Conservation (phyloP, 2,113 vertebrate species). For the Tenebrosternarchus preto region DNA sequence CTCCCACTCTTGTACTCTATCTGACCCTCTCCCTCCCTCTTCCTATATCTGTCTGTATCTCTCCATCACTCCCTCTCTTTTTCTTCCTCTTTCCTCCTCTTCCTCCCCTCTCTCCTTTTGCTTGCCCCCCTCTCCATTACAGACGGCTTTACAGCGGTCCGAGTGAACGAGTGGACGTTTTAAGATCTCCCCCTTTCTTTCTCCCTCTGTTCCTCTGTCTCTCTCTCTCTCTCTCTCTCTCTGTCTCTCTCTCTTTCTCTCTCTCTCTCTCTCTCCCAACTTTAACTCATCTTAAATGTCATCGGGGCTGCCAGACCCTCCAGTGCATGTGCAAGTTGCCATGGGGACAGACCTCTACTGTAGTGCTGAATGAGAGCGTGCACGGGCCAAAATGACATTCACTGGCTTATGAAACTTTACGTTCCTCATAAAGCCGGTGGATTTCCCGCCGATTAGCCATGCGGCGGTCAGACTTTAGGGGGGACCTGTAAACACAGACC, state of each 20-base stretch:
- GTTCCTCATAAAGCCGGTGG: constrained; percentile 55
- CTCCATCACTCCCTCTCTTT: constrained; percentile 11
- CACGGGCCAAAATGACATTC: constrained; percentile 63
- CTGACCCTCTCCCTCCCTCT: constrained; percentile 4
- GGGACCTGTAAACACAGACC: constrained; percentile 59
- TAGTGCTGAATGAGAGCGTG: constrained; percentile 15
- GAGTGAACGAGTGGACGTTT: not conserved
- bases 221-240: constrained; percentile 14
- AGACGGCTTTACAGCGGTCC: too few relatives aligned
- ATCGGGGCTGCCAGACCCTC: too few relatives aligned
- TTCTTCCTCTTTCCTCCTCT: not conserved
- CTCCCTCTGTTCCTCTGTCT: constrained; percentile 1
- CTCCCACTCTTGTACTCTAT: not conserved
- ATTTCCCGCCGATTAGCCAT: constrained; percentile 58
- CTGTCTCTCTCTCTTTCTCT: constrained; percentile 2
- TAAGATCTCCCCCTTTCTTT: not conserved
- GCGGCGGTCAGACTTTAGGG: constrained; percentile 51
- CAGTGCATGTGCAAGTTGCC: too few relatives aligned
- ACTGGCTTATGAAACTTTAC: constrained; percentile 65
- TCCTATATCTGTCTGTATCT: not conserved
- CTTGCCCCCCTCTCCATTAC: not conserved
- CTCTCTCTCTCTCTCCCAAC: not conserved
- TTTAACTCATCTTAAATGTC: not conserved
- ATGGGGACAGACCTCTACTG: not conserved
- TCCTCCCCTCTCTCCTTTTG: not conserved